phyloP scores from a whole-genome alignment of 2,797 vertebrate species.

The Myotis findleyi region DNA sequence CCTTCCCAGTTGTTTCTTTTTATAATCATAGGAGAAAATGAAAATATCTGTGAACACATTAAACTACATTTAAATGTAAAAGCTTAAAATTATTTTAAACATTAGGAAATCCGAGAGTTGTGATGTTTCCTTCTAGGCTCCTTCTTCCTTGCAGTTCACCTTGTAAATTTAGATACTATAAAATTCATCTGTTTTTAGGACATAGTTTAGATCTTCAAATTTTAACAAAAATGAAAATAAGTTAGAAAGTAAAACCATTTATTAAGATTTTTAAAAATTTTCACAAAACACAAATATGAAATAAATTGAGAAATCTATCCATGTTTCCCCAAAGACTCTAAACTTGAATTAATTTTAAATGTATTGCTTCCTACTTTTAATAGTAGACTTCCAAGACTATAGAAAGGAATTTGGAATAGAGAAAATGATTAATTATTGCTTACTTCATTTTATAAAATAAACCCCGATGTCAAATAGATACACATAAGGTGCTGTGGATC shows the following conservation, averaged over 20 bases:
- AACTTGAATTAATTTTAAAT: not conserved
- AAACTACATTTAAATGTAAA: conserved; percentile 11
- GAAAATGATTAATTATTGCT: not conserved
- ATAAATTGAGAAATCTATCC: not conserved
- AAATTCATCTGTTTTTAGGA: conserved; percentile 18
- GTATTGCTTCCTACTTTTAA: not conserved
- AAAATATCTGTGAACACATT: not conserved
- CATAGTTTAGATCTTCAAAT: not conserved
- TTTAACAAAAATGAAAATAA: conserved; percentile 33
- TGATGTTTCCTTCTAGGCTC: not conserved
- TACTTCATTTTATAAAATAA: conserved; percentile 34
- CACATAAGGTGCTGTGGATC: not conserved
- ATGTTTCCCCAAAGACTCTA: not conserved
- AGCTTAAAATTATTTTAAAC: conserved; percentile 4
- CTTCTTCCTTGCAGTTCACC: not conserved
- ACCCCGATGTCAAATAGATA: not conserved
- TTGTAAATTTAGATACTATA: conserved; percentile 18
- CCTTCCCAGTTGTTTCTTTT: not conserved
- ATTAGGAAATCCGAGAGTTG: not conserved
- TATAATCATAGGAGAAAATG: not conserved
- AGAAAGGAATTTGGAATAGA: not conserved
- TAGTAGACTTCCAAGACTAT: not conserved
- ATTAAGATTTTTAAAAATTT: not conserved
- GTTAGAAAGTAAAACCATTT: not conserved
- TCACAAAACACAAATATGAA: not conserved